These are phyloP conservation scores for Caretta caretta DNA, from an alignment of 2,113 vertebrate genomes.

Conservation along the genomic window DNA sequence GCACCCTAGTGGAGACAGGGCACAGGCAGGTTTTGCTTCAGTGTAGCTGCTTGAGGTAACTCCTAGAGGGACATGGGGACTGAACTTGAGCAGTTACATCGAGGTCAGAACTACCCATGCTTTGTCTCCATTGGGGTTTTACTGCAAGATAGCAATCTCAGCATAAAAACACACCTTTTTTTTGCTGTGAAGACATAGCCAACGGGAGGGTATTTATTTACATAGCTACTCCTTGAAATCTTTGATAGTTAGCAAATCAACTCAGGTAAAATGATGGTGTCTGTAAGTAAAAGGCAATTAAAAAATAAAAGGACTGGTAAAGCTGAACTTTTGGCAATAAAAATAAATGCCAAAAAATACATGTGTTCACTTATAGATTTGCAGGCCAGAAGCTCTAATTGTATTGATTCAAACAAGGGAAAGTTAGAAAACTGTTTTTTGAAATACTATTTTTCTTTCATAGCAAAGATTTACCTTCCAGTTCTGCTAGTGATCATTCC, in stretches of 20 bases:
- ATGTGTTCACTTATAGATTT: neutral
- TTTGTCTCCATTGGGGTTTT: neutral
- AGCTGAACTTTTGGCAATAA: neutral
- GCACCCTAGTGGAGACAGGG: neutral
- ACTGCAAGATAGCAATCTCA: neutral
- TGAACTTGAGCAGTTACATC: neutral
- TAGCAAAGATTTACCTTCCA: conserved; percentile 64
- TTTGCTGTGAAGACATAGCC: neutral
- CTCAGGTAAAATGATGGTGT: neutral
- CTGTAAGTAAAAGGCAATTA: neutral
- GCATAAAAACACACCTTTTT: neutral
- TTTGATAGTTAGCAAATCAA: neutral
- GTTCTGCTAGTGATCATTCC: conserved; percentile 53
- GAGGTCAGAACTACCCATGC: neutral
- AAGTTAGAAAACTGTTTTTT: neutral
- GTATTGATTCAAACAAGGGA: neutral
- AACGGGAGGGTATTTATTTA: neutral
- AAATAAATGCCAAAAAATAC: neutral
- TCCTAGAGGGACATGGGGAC: neutral
- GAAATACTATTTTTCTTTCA: conserved; percentile 33
- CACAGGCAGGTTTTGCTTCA: neutral
- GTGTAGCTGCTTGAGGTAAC: rapidly evolving
- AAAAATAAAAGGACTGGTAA: neutral
- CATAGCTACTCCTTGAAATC: neutral
- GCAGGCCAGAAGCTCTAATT: neutral